Base-by-base conservation (phyloP, 2,113 vertebrate species). In the Poecile atricapillus region DNA sequence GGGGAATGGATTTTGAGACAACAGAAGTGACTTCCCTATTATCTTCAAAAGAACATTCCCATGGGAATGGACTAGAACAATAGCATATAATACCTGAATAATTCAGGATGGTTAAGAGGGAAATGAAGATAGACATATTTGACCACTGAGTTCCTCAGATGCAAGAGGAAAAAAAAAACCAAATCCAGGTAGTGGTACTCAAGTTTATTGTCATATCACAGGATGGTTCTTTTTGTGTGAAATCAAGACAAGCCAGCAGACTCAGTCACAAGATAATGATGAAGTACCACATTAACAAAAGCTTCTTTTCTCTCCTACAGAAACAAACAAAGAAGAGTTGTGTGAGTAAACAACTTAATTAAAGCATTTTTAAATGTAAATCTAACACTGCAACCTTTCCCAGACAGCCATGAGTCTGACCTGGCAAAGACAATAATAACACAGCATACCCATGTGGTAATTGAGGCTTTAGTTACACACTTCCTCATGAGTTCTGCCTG, bases 121-220 rank as follows among this genome's bases (percentile, higher is more conserved):
- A 87, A 62, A 39, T 20, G 20, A 94, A 62, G 24, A 50, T 1
- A 69, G n/a, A 74, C 5, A 14, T 59, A 77, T 65, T 58, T 63
- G 31, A 70, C 27, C 37, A 60, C 31, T 19, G 5, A 74, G 35
- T 13, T 53, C 21, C 43, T 67, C 0, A 11, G 31, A 50, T 22
- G 24, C 17, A 73, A 83, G 17, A 89, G 13, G 31, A 37, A 75
- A 92, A 87, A 92, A 49, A 33, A 13, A 43, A 9, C 9, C 6
- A 83, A 71, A 37, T 44, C 41, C 68, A 50, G 11, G 10, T 68
- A 58, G 41, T 4, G n/a, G 24, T 19, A 37, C 19, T 10, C 11
- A 28, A 74, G 13, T 5, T 2, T 39, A 28, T 35, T n/a, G 24
- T 41, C 2, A 0, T 31, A 33, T 19, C 2, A 1, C 3, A 60